phyloP scores from a whole-genome alignment of 2,888 invertebrate species.

The Zaprionus lineosus region DNA sequence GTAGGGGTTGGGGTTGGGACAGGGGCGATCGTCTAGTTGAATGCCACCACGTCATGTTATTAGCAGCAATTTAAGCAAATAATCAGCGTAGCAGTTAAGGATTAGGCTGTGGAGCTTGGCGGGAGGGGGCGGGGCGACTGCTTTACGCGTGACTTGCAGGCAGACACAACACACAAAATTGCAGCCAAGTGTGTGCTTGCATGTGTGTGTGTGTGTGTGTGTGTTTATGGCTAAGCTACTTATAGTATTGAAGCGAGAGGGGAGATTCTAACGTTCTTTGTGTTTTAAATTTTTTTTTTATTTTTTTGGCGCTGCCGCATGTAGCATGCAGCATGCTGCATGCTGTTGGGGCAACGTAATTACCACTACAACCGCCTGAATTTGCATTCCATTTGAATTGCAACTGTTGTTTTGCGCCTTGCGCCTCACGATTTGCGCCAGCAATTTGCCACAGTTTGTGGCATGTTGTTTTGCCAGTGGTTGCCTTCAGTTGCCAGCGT shows the following conservation, averaged over 20 bases:
- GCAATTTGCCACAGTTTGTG: constrained; percentile 71
- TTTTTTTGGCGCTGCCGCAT: constrained; percentile 27
- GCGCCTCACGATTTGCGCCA: constrained; percentile 68
- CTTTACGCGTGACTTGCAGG: constrained; percentile 68
- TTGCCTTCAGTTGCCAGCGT: constrained; percentile 11
- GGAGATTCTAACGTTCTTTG: constrained; percentile 44
- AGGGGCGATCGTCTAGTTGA: no score
- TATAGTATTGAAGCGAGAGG: constrained; percentile 5
- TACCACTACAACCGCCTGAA: constrained; percentile 68
- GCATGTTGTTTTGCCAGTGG: constrained; percentile 6
- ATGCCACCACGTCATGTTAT: constrained; percentile 82
- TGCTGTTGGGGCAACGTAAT: constrained; percentile 65
- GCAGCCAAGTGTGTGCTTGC: constrained; percentile 36
- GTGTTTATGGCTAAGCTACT: no score
- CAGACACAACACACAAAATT: constrained; percentile 60
- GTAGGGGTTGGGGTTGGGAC: no score
- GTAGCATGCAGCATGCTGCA: constrained; percentile 15
- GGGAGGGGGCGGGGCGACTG: constrained; percentile 13
- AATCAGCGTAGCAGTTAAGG: constrained; percentile 77
- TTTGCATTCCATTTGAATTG: constrained; percentile 81
- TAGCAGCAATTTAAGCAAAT: constrained; percentile 83
- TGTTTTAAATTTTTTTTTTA: neutral
- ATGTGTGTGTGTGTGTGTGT: constrained; percentile 33
- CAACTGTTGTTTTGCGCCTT: constrained; percentile 80
- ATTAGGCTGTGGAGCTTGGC: constrained; percentile 3